Conservation (phyloP, 2,113 vertebrate genomes). For the Procavia capensis region DNA sequence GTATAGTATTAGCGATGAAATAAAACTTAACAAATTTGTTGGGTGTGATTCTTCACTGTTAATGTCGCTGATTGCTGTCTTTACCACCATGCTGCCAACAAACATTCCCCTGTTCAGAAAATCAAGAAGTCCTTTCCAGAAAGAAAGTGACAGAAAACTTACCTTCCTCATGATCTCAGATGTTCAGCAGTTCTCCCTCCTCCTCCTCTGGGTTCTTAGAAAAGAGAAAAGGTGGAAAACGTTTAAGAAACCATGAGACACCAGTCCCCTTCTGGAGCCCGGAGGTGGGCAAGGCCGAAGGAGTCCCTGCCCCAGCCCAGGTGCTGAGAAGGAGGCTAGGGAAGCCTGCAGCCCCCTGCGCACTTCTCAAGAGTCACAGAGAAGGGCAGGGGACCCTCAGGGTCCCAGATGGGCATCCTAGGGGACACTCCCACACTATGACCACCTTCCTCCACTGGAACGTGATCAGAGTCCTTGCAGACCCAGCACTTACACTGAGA, state of each 20-base stretch:
- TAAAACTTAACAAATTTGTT: background rate
- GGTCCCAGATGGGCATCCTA: background rate
- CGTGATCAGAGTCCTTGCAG: background rate
- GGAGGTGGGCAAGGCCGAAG: background rate
- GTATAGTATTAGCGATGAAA: background rate
- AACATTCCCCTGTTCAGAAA: background rate
- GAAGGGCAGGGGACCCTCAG: background rate
- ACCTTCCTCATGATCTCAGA: slow-evolving; percentile 28
- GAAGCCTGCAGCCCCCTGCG: background rate
- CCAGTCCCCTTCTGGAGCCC: background rate
- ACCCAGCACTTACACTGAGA: background rate
- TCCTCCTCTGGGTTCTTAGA: slow-evolving; percentile 33
- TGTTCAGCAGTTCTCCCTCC: background rate
- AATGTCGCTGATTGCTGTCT: background rate
- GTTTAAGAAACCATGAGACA: slow-evolving; percentile 9
- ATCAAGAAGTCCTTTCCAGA: background rate
- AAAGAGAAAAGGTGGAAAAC: slow-evolving; percentile 4
- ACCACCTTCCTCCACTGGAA: background rate
- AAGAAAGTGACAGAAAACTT: background rate
- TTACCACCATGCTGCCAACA: background rate
- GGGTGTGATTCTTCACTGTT: background rate
- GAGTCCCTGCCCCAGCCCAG: background rate
- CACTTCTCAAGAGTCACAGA: background rate
- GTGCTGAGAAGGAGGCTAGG: background rate
- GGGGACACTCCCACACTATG: background rate